Percentiles rank a stretch among this genome's conserved stretches.
These are phyloP conservation scores for Lemur catta DNA, from an alignment of 2,797 vertebrate genomes.

Conservation along the genomic window DNA sequence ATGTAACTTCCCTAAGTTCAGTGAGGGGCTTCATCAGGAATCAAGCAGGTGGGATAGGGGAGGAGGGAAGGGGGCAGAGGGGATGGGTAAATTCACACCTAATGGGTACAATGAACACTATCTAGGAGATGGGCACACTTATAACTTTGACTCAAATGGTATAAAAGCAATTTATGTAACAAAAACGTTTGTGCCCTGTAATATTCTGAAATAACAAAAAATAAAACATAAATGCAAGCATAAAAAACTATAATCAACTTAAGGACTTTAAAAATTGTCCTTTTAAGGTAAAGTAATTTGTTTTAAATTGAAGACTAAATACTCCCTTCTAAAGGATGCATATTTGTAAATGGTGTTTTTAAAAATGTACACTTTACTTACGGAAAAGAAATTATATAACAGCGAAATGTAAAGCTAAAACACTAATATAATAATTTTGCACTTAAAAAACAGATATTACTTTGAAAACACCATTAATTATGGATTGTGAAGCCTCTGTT, in stretches of 20 bases:
- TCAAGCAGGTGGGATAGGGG: too few species aligned
- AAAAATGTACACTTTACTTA: not conserved
- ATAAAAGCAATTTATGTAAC: too few species aligned
- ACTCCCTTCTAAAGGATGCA: not conserved
- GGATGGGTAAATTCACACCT: too few species aligned
- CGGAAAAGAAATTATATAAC: not conserved
- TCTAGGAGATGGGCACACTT: too few species aligned
- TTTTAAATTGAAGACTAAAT: conserved; percentile 48
- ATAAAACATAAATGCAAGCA: too few species aligned
- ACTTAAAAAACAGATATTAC: not conserved
- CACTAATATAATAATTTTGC: conserved; percentile 3
- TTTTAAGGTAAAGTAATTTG: conserved; percentile 38
- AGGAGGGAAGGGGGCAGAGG: too few species aligned
- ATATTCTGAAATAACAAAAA: too few species aligned
- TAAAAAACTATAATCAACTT: not conserved
- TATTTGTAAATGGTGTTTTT: conserved; percentile 37
- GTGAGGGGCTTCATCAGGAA: not conserved
- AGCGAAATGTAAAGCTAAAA: not conserved
- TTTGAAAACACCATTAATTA: not conserved
- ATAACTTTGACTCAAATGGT: too few species aligned
- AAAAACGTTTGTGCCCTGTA: too few species aligned
- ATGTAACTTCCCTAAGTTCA: not conserved
- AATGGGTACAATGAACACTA: too few species aligned
- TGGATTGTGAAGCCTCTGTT: not conserved
- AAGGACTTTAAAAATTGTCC: conserved; percentile 23